Percentiles rank a stretch among this genome's conserved stretches.
Conservation (phyloP, 35 echinoderm and acorn worm genomes). For the Diadema setosum region DNA sequence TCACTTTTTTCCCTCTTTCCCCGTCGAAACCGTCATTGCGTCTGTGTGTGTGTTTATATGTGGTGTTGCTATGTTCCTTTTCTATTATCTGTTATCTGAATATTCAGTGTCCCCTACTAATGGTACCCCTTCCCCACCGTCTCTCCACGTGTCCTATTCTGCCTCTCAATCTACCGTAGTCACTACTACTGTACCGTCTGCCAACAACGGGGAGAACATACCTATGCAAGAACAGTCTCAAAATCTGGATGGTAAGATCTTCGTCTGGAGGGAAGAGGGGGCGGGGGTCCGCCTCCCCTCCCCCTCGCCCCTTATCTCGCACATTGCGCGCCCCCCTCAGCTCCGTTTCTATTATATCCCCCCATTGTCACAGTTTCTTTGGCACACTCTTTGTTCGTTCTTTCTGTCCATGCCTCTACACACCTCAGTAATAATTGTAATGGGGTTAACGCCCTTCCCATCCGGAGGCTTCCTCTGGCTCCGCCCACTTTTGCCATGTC, state of each 20-base stretch:
- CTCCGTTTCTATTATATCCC: neutral
- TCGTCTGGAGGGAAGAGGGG: too few relatives aligned
- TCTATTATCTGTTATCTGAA: neutral
- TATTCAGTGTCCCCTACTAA: slow-evolving; percentile 31
- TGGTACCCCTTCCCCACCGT: slow-evolving; percentile 5
- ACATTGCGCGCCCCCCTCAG: neutral
- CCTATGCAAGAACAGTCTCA: slow-evolving; percentile 19
- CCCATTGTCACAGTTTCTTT: neutral
- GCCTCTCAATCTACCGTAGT: slow-evolving; percentile 12
- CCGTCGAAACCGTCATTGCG: neutral
- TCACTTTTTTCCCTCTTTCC: neutral
- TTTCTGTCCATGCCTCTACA: neutral
- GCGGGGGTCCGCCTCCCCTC: neutral
- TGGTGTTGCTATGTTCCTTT: neutral
- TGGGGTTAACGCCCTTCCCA: too few relatives aligned
- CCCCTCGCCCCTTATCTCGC: neutral
- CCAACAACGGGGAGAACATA: slow-evolving; percentile 6
- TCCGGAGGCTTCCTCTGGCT: too few relatives aligned
- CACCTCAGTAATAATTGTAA: too few relatives aligned
- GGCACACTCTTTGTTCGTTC: neutral
- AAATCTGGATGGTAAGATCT: neutral
- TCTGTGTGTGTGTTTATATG: neutral
- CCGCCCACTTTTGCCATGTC: too few relatives aligned
- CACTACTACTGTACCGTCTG: neutral
- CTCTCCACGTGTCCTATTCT: slow-evolving; percentile 18